Evolutionary conservation across 2,113 vertebrate genomes (phyloP).

Genomic region (Macquaria australasica): DNA sequence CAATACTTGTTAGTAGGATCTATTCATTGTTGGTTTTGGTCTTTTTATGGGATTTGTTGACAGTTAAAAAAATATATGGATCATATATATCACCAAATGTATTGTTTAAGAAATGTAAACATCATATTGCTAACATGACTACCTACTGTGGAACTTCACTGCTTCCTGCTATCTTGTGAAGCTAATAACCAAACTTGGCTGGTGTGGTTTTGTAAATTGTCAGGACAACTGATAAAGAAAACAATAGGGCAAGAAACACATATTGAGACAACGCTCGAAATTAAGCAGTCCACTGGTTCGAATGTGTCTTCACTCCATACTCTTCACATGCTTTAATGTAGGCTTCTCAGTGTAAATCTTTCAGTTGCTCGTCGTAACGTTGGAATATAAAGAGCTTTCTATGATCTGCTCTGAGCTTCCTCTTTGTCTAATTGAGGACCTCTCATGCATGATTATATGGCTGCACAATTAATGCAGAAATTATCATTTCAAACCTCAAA

Average conservation of each 20-base stretch:
- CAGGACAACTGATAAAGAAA: neutral
- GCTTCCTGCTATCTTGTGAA: neutral
- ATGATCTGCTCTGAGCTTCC: neutral
- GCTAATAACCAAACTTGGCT: neutral
- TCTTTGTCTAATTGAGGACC: neutral
- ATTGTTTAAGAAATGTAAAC: neutral
- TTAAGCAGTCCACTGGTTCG: no score
- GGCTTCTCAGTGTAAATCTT: no score
- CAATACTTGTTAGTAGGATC: no score
- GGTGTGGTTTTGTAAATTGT: neutral
- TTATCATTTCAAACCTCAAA: neutral
- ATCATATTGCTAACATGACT: neutral
- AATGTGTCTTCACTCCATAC: no score
- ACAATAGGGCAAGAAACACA: neutral
- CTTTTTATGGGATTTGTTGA: no score
- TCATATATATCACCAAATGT: neutral
- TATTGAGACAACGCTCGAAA: no score
- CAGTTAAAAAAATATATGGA: neutral
- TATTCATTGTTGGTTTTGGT: no score
- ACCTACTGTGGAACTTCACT: neutral
- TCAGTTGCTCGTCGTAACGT: neutral
- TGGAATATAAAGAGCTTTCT: neutral
- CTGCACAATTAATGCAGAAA: neutral
- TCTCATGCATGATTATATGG: neutral
- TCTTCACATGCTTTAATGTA: no score